Evolutionary conservation across 2,797 vertebrate genomes (phyloP), one percentile per base, ranked within the genome.

Genomic region (Argyrosomus regius): DNA sequence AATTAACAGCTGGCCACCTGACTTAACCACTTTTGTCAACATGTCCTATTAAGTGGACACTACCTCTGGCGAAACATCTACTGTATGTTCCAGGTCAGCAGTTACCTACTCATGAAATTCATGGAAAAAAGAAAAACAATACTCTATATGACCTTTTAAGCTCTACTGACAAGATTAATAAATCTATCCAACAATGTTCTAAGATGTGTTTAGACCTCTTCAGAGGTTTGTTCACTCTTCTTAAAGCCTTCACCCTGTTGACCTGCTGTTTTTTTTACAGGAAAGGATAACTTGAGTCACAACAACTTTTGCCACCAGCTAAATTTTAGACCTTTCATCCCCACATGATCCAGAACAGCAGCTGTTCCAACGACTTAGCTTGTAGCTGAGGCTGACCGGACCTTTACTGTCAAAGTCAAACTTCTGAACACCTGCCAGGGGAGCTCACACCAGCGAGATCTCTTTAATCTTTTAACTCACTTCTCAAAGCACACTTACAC

Each of bases 351-450:
- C 20, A 0, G 49, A 58, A 69, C 64, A 50, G 78, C 84, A 77
- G 77, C 79, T 80, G 82, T 66, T 84, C 56, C 16, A 11, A 45
- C 7, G 2, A 59, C 80, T 77, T 53, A 39, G 67, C 59, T 64
- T 63, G 60, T 71, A 72, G 58, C 54, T 31, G 45, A 83, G 35
- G 58, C 39, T 80, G 78, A 83, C 69, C 16, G 46, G 61, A 78
- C 78, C 76, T 82, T 87, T 53, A 26, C 53, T 64, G 83, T 81
- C 79, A 77, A 78, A 70, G 84, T 85, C 80, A 83, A 74, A 87
- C 75, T 66, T 78, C 39, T 84, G 63, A 87, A 77, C 79, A 64
- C 77, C 86, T 81, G 86, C 79, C 78, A 77, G 65, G 79, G 46
- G 28, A 80, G 58, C 77, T 86, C 80, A 73, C 16, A 71, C 66